phyloP scores from a whole-genome alignment of 2,888 invertebrate genomes.

The Hoplodrina blanda region DNA sequence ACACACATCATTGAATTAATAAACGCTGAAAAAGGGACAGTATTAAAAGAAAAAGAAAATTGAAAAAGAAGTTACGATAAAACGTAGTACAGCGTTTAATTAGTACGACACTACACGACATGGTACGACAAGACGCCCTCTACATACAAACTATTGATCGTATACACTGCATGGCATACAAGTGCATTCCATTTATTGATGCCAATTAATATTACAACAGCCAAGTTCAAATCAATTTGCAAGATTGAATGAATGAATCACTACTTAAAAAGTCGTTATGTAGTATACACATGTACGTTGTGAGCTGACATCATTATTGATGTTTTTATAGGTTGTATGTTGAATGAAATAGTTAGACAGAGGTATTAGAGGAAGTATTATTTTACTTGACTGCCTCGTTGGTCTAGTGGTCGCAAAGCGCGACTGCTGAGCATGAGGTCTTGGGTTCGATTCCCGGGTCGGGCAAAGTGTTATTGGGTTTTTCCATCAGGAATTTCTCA shows the following conservation, averaged over 20 bases:
- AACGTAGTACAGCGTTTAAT: background rate
- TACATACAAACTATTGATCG: conserved; percentile 28
- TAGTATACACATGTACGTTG: conserved; percentile 1
- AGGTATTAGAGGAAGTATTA: too few species aligned
- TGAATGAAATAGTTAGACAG: background rate
- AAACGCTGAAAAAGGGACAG: background rate
- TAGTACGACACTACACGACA: background rate
- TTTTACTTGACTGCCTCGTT: too few species aligned
- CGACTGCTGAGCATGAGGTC: too few species aligned
- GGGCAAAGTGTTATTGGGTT: too few species aligned
- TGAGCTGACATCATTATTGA: conserved; percentile 9
- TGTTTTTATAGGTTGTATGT: conserved; percentile 8
- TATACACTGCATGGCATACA: conserved; percentile 45
- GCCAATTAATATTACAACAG: conserved; percentile 63
- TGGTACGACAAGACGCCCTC: background rate
- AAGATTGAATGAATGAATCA: conserved; percentile 73
- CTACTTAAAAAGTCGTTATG: conserved; percentile 31
- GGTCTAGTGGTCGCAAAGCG: too few species aligned
- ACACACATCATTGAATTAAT: background rate
- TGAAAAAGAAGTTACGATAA: background rate
- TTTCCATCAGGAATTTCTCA: too few species aligned
- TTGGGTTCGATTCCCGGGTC: too few species aligned
- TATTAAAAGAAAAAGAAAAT: background rate
- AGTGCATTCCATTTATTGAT: conserved; percentile 61
- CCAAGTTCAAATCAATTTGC: conserved; percentile 82